Conservation (phyloP, 2,797 vertebrate genomes). For the Oreortyx pictus region DNA sequence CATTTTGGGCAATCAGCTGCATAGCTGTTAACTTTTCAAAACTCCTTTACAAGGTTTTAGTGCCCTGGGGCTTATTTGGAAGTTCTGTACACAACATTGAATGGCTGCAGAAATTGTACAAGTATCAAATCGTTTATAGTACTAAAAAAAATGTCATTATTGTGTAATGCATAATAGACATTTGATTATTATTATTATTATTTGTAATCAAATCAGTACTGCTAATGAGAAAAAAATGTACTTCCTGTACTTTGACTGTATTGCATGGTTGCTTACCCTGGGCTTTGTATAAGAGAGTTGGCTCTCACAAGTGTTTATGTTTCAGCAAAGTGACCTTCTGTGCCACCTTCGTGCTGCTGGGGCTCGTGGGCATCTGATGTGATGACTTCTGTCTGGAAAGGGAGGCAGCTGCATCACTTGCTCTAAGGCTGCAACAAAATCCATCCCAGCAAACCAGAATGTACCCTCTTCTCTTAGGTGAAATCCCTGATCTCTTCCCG, state of each 20-base stretch:
- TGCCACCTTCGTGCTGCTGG: neutral
- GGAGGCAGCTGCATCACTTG: neutral
- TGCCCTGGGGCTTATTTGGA: neutral
- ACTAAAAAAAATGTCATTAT: neutral
- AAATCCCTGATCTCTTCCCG: slow-evolving; percentile 93
- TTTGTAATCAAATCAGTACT: neutral
- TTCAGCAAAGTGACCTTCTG: neutral
- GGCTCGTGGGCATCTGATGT: fast-evolving
- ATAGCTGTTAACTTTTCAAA: neutral
- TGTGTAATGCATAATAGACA: fast-evolving
- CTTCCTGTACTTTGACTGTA: neutral
- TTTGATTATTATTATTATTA: neutral
- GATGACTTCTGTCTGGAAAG: neutral
- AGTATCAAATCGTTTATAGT: neutral
- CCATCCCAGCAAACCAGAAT: neutral
- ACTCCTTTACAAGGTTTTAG: neutral
- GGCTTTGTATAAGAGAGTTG: neutral
- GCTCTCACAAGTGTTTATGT: neutral
- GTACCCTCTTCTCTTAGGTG: slow-evolving; percentile 79
- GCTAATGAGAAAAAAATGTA: neutral
- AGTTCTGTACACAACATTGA: neutral
- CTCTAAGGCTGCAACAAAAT: neutral
- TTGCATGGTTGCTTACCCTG: neutral
- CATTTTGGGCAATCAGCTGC: neutral
- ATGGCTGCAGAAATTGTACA: neutral